phyloP scores from a whole-genome alignment of 2,113 vertebrate species.

The Ibidorhyncha struthersii region DNA sequence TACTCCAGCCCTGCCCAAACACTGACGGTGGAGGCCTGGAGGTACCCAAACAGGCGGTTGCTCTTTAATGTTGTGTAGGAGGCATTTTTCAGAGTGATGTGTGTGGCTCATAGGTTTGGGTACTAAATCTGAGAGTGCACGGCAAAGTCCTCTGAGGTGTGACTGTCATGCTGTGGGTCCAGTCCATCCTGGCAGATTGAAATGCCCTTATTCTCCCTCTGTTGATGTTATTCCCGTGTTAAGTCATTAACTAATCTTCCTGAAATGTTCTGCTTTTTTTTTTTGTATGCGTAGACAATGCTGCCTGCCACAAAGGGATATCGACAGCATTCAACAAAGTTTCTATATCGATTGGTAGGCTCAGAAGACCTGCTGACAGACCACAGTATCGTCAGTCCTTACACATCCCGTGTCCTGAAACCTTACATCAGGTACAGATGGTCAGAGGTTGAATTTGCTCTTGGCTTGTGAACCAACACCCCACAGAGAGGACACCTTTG shows the following conservation, averaged over 20 bases:
- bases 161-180: not conserved
- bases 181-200: not conserved
- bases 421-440: slow-evolving; percentile 90
- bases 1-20: not conserved
- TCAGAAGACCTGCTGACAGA: slow-evolving; percentile 82
- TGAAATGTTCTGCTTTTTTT: not conserved
- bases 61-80: not conserved
- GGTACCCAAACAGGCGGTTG: not conserved
- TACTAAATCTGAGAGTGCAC: not conserved
- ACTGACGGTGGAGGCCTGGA: not conserved
- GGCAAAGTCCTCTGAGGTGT: not conserved
- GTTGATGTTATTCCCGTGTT: not conserved
- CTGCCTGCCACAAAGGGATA: slow-evolving; percentile 77
- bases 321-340: slow-evolving; percentile 80
- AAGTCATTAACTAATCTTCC: not conserved
- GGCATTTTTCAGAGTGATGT: not conserved
- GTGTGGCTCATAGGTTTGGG: not conserved
- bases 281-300: slow-evolving; percentile 73
- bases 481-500: not conserved
- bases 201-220: not conserved
- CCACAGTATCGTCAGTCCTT: slow-evolving; percentile 91
- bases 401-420: slow-evolving; percentile 92
- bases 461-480: not conserved
- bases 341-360: slow-evolving; percentile 91
- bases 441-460: not conserved